A percentile compares a stretch with the other conserved stretches of the same genome.
Conservation (phyloP, 2,797 vertebrate species). For the Phalanger gymnotis region DNA sequence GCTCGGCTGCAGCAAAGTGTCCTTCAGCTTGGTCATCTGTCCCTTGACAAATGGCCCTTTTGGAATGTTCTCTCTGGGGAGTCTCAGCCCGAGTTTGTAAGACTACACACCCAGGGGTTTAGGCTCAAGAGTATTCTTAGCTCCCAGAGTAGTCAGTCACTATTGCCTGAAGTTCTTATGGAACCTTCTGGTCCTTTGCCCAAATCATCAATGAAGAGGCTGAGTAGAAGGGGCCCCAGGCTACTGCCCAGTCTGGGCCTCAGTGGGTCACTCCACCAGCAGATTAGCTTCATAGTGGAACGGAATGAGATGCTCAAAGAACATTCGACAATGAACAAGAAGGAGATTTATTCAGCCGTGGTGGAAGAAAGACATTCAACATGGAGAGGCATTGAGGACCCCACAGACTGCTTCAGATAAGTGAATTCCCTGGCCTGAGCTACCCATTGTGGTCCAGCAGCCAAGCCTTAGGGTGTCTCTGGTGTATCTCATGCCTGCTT, state of each 20-base stretch:
- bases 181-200: neutral
- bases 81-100: neutral
- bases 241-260: too few relatives aligned
- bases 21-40: neutral
- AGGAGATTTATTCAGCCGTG: neutral
- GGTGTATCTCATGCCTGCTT: neutral
- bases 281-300: neutral
- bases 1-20: too few relatives aligned
- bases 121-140: neutral
- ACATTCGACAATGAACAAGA: neutral
- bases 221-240: neutral
- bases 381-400: neutral
- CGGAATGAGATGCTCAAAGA: neutral
- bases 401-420: neutral
- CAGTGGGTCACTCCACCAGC: neutral
- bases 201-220: neutral
- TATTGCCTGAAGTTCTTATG: neutral
- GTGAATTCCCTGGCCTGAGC: too few relatives aligned
- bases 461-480: neutral
- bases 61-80: neutral
- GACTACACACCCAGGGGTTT: neutral
- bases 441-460: neutral
- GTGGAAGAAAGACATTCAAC: neutral
- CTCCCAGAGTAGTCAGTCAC: neutral
- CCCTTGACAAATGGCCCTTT: neutral